Evolutionary conservation across 37 sponge, comb jelly and placozoan species (phyloP).

Genomic region (Cladorhizidae sp.): DNA sequence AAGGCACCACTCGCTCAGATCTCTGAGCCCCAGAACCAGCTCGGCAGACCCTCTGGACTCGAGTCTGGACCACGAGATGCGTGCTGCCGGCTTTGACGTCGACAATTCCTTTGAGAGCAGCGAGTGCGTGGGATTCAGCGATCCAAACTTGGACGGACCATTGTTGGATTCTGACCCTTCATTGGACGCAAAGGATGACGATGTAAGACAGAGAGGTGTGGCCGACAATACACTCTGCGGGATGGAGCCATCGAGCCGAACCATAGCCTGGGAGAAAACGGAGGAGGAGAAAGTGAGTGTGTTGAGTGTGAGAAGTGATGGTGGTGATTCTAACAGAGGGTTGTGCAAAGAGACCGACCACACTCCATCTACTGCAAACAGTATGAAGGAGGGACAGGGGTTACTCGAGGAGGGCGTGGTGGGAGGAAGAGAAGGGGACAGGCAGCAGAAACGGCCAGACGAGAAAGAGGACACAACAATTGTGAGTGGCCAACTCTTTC

Average conservation of each 20-base stretch:
- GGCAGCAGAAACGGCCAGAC: too few relatives aligned
- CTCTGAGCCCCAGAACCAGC: constrained; percentile 3
- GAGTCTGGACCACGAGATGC: constrained; percentile 47
- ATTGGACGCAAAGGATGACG: not conserved
- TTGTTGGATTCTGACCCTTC: not conserved
- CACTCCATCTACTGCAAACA: too few relatives aligned
- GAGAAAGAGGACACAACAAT: too few relatives aligned
- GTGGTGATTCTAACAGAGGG: too few relatives aligned
- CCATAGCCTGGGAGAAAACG: not conserved
- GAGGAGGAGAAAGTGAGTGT: not conserved
- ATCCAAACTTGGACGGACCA: not conserved
- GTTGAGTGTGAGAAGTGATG: too few relatives aligned
- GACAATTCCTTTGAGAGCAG: constrained; percentile 44
- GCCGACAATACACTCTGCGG: too few relatives aligned
- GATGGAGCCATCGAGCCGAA: too few relatives aligned
- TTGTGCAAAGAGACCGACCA: too few relatives aligned
- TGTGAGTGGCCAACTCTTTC: too few relatives aligned
- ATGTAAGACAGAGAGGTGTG: not conserved
- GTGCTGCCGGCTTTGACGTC: constrained; percentile 25
- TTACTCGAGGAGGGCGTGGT: too few relatives aligned
- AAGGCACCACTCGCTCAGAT: not conserved
- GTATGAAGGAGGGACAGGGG: too few relatives aligned
- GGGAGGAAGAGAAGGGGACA: too few relatives aligned
- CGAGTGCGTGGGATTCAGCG: constrained; percentile 26
- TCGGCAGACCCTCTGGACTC: constrained; percentile 3